Base-by-base conservation (phyloP, 2,113 vertebrate genomes). In the Dasypus novemcinctus region DNA sequence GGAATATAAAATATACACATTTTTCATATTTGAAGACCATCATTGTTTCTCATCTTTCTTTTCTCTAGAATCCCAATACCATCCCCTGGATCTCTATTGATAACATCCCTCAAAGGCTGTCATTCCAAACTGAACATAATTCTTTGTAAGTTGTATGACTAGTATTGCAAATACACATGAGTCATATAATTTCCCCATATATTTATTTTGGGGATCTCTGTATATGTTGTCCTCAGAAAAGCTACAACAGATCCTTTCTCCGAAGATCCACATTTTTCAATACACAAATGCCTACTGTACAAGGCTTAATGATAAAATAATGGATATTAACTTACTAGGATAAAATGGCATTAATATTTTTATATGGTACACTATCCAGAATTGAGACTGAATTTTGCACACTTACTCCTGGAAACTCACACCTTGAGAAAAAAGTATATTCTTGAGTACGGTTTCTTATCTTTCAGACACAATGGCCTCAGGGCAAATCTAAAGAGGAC, bases 341-440 rank as follows among this genome's bases (percentile, higher is more conserved):
- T 71, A 92, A 95, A 86, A 76, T 68, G 33, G 23, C 9, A 46
- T 64, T 59, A 69, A 31, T n/a, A 87, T 13, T 76, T 95, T 97
- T 68, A 81, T 4, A 75, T 89, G 38, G 36, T 64, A 38, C 7
- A 74, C 21, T 74, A 81, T 14, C 25, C 41, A 92, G 23, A 54
- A 54, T 54, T 41, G 72, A 90, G 52, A 76, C 21, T 83, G 36
- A 68, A 63, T 52, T 86, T 43, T 71, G 36, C 41, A 13, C 20
- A 72, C 69, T 94, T 74, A 46, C 11, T 68, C 57, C 5, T 36
- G 10, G 7, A 79, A 87, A 93, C 13, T 10, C 46, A 80, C 1
- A 72, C 0, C 29, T 81, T 64, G 4, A 4, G 0, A 36, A 15
- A 43, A 31, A 61, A 79, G 20, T 21, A 76, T 8, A 20, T 54